Evolutionary conservation across 1,140 invertebrate genomes (phyloP).

Genomic region (Megalopta genalis): DNA sequence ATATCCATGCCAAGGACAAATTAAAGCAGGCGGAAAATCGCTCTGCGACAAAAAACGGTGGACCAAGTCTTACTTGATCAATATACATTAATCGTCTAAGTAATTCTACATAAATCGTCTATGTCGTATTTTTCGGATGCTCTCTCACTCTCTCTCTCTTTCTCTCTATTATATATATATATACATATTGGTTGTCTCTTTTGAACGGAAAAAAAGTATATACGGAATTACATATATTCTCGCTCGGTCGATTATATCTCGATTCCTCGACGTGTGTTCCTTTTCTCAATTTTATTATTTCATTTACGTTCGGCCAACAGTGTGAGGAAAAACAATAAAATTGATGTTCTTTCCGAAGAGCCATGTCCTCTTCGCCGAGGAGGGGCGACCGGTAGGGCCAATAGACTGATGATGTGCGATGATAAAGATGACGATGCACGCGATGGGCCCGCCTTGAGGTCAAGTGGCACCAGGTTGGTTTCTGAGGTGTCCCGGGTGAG

Average conservation of each 20-base stretch:
- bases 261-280: slow-evolving; percentile 48
- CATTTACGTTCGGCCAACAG: slow-evolving; percentile 77
- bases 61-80: slow-evolving; percentile 80
- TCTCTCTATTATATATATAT: too few relatives aligned
- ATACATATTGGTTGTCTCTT: slow-evolving; percentile 67
- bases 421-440: slow-evolving; percentile 76
- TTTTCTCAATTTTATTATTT: slow-evolving; percentile 72
- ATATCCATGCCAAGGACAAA: slow-evolving; percentile 30
- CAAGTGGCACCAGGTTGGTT: slow-evolving; percentile 75
- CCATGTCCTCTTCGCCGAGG: slow-evolving; percentile 81
- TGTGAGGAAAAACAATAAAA: slow-evolving; percentile 76
- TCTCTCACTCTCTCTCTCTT: too few relatives aligned
- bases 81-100: slow-evolving; percentile 73
- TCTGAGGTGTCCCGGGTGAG: slow-evolving; percentile 72
- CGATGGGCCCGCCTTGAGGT: slow-evolving; percentile 74
- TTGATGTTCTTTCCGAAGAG: slow-evolving; percentile 82
- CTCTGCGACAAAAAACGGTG: slow-evolving; percentile 25
- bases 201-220: slow-evolving; percentile 55
- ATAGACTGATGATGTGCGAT: slow-evolving; percentile 78
- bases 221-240: slow-evolving; percentile 53
- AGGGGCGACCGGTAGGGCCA: slow-evolving; percentile 79
- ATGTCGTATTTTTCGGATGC: slow-evolving; percentile 65
- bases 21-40: slow-evolving; percentile 26
- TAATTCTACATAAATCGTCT: slow-evolving; percentile 50
- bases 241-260: slow-evolving; percentile 54